Percentiles rank a stretch among this genome's conserved stretches.
Evolutionary conservation across 2,113 vertebrate genomes (phyloP).

Genomic region (Hippolais icterina): DNA sequence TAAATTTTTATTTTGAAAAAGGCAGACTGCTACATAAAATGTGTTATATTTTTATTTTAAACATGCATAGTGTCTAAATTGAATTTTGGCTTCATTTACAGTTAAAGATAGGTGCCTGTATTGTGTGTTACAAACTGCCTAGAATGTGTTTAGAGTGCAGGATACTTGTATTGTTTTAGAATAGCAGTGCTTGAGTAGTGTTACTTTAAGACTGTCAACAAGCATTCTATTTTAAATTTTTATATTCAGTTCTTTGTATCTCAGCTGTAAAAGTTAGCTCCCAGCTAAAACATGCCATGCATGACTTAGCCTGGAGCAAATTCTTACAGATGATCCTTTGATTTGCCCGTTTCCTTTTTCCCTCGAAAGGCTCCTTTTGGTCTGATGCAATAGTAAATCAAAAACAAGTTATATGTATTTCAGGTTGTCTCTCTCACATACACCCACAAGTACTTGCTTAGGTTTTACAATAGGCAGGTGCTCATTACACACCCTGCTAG

Average conservation of each 20-base stretch:
- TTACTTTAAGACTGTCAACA: neutral
- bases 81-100: neutral
- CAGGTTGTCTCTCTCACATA: neutral
- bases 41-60: neutral
- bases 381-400: neutral
- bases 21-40: neutral
- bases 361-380: neutral
- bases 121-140: neutral
- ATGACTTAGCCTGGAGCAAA: neutral
- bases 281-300: neutral
- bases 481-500: neutral
- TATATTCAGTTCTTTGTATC: neutral
- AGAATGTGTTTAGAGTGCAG: neutral
- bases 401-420: neutral
- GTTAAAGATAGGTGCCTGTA: too few species aligned
- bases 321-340: neutral
- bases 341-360: neutral
- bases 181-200: neutral
- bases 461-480: neutral
- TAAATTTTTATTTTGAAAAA: neutral
- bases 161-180: neutral
- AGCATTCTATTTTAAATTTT: neutral
- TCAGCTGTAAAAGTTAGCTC: conserved; percentile 6
- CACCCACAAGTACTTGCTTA: neutral
- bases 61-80: neutral